Evolutionary conservation across 2,888 invertebrate species (phyloP), one percentile per base, ranked within the genome.

Genomic region (Eupithecia inturbata): DNA sequence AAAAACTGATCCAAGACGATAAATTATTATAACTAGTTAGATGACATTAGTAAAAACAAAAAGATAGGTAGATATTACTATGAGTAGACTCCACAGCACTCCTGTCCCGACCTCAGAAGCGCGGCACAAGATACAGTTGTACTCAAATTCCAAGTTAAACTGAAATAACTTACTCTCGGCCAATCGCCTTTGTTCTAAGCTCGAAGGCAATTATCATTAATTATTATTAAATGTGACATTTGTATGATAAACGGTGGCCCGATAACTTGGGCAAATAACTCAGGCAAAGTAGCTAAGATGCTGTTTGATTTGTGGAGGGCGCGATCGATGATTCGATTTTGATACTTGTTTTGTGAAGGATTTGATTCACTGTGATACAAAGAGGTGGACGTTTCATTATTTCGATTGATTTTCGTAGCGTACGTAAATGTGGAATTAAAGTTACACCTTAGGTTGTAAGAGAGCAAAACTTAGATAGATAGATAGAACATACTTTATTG

Each of bases 141-240:
- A 88, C 85, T 94, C 92, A 93, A 93, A 94, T 94, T 92, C 93
- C 92, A 91, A 90, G 87, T 94, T 91, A 92, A 93, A 94, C 93
- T 91, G 91, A 93, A 94, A 93, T 93, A 92, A 94, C 92, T 94
- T 94, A 92, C 88, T 89, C 85, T 93, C 91, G 93, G 90, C 92
- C 94, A 92, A 94, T 94, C 93, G 94, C 93, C 92, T 94, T 92
- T 92, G 91, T 87, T 87, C 87, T 93, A 93, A 94, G 94, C 94
- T 92, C 87, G 89, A 88, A 91, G 91, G 93, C 94, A 94, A 94
- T 94, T 94, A 94, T 92, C 94, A 94, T 94, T 94, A 93, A 94
- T 94, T 93, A 94, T 94, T 93, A 94, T 94, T 94, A 94, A 94
- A 94, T 92, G 92, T 91, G 93, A 93, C 93, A 89, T 85, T 89